Percentiles rank a stretch among this genome's conserved stretches.
phyloP scores from a whole-genome alignment of 2,113 vertebrate species.

The Prietella phreatophila region DNA sequence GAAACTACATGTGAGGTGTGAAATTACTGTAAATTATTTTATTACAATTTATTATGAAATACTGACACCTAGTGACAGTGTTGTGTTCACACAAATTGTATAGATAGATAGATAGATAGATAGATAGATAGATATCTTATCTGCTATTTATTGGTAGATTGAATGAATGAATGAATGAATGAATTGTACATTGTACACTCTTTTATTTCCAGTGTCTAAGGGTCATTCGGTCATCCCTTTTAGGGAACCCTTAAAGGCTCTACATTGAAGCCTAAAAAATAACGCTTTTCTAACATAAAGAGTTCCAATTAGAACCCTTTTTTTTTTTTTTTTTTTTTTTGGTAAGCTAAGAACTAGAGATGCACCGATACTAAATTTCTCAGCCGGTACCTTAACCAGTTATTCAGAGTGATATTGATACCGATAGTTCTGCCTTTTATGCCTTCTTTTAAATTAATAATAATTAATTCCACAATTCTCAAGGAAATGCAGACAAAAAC shows the following conservation, averaged over 20 bases:
- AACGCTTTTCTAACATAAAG: no score
- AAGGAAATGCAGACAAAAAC: no score
- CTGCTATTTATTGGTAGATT: not conserved
- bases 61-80: slow-evolving; percentile 23
- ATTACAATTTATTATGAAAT: slow-evolving; percentile 17
- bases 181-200: not conserved
- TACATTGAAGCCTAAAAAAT: not conserved
- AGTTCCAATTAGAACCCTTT: no score
- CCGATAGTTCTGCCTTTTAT: no score
- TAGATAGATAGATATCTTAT: not conserved
- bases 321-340: no score
- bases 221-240: not conserved
- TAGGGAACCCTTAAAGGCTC: not conserved
- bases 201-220: not conserved
- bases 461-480: no score
- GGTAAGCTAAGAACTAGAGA: no score
- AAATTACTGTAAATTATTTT: not conserved
- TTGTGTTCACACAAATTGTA: not conserved
- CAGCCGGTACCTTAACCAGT: no score
- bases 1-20: not conserved
- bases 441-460: no score
- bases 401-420: no score
- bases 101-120: slow-evolving; percentile 8
- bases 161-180: not conserved
- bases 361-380: no score